Percentiles rank a stretch among this genome's conserved stretches.
Evolutionary conservation across 1,140 invertebrate species (phyloP).

Genomic region (Zelostemma sp.): DNA sequence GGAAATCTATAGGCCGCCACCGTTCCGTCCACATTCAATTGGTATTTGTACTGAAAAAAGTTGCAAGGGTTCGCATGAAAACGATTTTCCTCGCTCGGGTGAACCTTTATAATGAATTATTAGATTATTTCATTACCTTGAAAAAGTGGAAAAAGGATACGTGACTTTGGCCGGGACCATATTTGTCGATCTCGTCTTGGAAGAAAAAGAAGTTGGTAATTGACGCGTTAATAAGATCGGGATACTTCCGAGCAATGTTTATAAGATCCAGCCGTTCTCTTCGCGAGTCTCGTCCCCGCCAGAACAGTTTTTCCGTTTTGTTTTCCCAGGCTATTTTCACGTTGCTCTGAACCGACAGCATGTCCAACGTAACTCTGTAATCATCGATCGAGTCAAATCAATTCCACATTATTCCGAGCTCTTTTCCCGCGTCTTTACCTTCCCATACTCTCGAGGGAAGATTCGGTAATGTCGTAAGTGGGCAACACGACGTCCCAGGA

Average conservation of each 20-base stretch:
- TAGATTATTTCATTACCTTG: slow-evolving; percentile 77
- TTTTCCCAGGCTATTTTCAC: slow-evolving; percentile 79
- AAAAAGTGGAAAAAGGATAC: slow-evolving; percentile 97
- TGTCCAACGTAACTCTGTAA: slow-evolving; percentile 86
- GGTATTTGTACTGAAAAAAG: slow-evolving; percentile 94
- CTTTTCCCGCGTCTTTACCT: too few species aligned
- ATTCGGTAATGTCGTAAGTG: slow-evolving; percentile 95
- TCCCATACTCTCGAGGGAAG: slow-evolving; percentile 91
- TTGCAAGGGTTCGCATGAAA: too few species aligned
- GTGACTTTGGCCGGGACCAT: slow-evolving; percentile 86
- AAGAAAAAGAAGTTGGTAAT: slow-evolving; percentile 98
- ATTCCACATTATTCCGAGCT: too few species aligned
- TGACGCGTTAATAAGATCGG: slow-evolving; percentile 89
- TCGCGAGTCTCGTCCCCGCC: slow-evolving; percentile 92
- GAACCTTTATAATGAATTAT: slow-evolving; percentile 6
- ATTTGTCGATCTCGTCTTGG: slow-evolving; percentile 84
- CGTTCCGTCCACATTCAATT: slow-evolving; percentile 94
- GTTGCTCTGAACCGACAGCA: slow-evolving; percentile 90
- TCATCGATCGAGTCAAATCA: slow-evolving; percentile 13
- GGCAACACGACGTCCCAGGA: slow-evolving; percentile 93
- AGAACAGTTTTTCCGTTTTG: slow-evolving; percentile 86
- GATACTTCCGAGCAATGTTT: slow-evolving; percentile 81
- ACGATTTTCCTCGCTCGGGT: too few species aligned
- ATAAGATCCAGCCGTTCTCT: slow-evolving; percentile 87
- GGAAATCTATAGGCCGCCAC: slow-evolving; percentile 96